Evolutionary conservation across 2,113 vertebrate genomes (phyloP).

Genomic region (Galeopterus variegatus): DNA sequence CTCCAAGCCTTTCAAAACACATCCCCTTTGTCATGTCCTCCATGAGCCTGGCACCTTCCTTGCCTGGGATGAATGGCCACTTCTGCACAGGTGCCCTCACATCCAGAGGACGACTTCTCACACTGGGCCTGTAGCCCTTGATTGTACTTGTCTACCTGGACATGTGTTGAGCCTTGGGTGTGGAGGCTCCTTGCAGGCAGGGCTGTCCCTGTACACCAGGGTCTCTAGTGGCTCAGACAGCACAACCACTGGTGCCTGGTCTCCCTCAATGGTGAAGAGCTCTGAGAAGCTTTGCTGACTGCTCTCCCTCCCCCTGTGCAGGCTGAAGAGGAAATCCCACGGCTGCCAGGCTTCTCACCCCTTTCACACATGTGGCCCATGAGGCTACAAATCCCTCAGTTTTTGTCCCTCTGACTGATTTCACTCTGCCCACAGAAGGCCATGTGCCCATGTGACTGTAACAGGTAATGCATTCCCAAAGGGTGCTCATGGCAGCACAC

Average conservation of each 20-base stretch:
- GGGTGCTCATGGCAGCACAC: background rate
- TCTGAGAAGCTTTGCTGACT: background rate
- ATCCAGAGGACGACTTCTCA: background rate
- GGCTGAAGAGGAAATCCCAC: background rate
- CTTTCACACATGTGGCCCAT: background rate
- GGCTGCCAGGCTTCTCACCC: background rate
- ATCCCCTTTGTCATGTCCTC: fast-evolving
- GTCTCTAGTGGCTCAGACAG: background rate
- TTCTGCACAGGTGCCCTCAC: background rate
- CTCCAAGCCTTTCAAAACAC: background rate
- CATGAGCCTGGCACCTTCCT: background rate
- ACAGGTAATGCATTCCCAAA: background rate
- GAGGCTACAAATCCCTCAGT: background rate
- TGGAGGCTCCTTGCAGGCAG: background rate
- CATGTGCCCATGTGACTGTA: background rate
- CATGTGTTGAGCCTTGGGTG: fast-evolving
- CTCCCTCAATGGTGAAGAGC: fast-evolving
- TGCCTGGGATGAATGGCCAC: background rate
- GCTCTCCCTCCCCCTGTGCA: background rate
- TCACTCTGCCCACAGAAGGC: background rate
- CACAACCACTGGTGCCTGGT: background rate
- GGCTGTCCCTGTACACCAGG: background rate
- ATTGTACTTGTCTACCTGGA: background rate
- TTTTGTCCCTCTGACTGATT: background rate
- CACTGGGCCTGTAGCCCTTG: too few species aligned